Base-by-base conservation (phyloP, 2,888 invertebrate species). In the Sericinus montela region DNA sequence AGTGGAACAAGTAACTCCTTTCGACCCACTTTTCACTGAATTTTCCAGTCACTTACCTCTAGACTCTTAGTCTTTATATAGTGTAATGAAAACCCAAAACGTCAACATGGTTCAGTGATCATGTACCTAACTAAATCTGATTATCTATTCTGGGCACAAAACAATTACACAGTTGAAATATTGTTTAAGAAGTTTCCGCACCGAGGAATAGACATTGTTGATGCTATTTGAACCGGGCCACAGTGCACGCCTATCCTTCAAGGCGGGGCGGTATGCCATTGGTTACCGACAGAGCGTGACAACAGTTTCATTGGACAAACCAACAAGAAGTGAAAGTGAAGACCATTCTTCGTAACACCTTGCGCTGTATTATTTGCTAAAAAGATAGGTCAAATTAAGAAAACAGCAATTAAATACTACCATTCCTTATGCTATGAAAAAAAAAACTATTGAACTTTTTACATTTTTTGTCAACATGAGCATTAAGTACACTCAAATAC, bases 191-290 rank as follows among this genome's bases (percentile, higher is more conserved):
- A 52, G 56, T 51, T 58, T 28, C 29, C 10, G 38, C 54, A 59
- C 48, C 55, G 59, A 60, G 56, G 57, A 56, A 60, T 52, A 57
- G 51, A 59, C 60, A 69, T 39, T 34, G 46, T 72, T 74, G 72
- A 64, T 65, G 62, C 57, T 73, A 74, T 70, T 70, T 67, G 69
- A 67, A 71, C 70, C 63, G 72, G 67, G 69, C 68, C 67, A 57
- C 67, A 60, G 62, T 69, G 59, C 72, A 82, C 85, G 85, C 87
- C 86, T 81, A 75, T 75, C 72, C 72, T 59, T 64, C 70, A 71
- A 83, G 84, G 86, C 82, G 87, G 83, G 81, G 86, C 83, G 59
- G 75, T 72, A 67, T 74, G 76, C 79, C 73, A 86, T 87, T 87
- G 86, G 86, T 78, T 81, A 73, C 79, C 69, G 78, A 52, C 80